Evolutionary conservation across 1,140 invertebrate genomes (phyloP).

Genomic region (Hypothenemus hampei): DNA sequence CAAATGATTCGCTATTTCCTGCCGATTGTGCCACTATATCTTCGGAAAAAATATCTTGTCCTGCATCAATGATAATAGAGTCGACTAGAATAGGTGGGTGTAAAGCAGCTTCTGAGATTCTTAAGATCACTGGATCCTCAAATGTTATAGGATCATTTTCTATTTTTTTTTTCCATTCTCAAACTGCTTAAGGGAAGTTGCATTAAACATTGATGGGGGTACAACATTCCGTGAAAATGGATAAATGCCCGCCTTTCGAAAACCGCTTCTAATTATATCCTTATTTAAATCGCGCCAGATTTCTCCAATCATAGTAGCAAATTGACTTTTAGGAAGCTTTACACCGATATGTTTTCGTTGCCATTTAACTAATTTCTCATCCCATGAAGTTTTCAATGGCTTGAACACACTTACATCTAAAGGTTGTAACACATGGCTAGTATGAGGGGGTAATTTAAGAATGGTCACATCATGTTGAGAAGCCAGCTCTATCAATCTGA

Average conservation of each 20-base stretch:
- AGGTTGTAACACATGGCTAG: constrained; percentile 41
- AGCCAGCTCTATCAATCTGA: constrained; percentile 36
- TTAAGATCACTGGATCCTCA: too few species aligned
- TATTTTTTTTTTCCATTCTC: too few species aligned
- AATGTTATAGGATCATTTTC: too few species aligned
- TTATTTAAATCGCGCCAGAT: background rate
- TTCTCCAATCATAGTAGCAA: background rate
- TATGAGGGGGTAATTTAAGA: constrained; percentile 51
- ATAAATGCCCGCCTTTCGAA: background rate
- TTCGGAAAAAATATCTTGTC: too few species aligned
- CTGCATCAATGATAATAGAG: too few species aligned
- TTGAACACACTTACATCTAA: constrained; percentile 35
- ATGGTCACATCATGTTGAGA: constrained; percentile 34
- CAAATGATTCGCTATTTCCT: too few species aligned
- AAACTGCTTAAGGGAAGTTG: too few species aligned
- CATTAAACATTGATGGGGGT: too few species aligned
- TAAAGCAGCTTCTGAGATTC: too few species aligned
- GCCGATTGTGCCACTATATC: too few species aligned
- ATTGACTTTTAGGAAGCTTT: constrained; percentile 1
- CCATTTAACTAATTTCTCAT: constrained; percentile 6
- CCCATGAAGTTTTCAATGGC: constrained; percentile 13
- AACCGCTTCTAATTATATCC: background rate
- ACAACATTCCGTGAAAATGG: too few species aligned
- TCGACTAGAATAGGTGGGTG: too few species aligned
- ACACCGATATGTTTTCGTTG: constrained; percentile 9